Base-by-base conservation (phyloP, 2,797 vertebrate species). In the Chrysocyon brachyurus region DNA sequence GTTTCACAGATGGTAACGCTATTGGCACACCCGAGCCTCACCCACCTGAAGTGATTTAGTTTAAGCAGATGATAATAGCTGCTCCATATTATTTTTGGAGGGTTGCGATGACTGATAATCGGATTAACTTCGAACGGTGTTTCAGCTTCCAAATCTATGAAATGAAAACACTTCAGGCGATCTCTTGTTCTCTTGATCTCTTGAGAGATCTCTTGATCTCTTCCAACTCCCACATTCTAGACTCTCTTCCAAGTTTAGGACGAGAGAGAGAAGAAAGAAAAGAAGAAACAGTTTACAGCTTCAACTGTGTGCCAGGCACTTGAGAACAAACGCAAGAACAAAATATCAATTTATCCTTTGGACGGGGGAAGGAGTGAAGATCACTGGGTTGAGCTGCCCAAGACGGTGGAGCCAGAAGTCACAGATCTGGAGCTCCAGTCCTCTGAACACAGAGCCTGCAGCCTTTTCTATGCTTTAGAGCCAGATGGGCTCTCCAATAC, bases 61-160 rank as follows among this genome's bases (percentile, higher is more conserved):
- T 86, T 63, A 90, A 64, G 61, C 16, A 82, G 72, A 84, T 85
- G 72, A 36, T 49, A 91, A 83, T 24, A 19, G 40, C 72, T 88
- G 36, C 17, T 92, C 31, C 82, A 54, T 90, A 40, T 63, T 46
- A 46, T 33, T 83, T 90, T 92, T 91, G 31, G 31, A 83, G 10
- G 26, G 17, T 61, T 77, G 78, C 24, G n/a, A 56, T 87, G 82
- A 94, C 57, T 90, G 64, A 72, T 81, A 81, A 94, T 70, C 64
- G 89, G 83, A 83, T 70, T 52, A 89, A 73, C 40, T 93, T 52
- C 84, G 81, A 88, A 54, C 24, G 88, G 49, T 31, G 70, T 22
- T 87, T 73, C 21, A 56, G 24, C 28, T 94, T 91, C 79, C 68
- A 94, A 81, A 68, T 75, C 70, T 84, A 21, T 73, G 79, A 90